Percentiles rank a stretch among this genome's conserved stretches.
Conservation (phyloP, 2,797 vertebrate genomes). For the Corythornis leucogaster region DNA sequence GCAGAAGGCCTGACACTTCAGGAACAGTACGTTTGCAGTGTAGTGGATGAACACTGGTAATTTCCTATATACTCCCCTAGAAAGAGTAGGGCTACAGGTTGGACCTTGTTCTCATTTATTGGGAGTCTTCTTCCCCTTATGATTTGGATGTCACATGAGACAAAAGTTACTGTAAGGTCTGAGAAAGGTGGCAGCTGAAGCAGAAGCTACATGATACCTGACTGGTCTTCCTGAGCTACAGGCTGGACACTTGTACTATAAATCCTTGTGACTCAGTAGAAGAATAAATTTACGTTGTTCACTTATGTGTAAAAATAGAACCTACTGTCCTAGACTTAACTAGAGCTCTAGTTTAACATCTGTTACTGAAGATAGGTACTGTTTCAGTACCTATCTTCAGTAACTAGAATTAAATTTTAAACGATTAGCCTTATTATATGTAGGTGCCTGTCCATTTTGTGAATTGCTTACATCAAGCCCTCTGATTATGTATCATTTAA, state of each 20-base stretch:
- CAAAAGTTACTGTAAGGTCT: background rate
- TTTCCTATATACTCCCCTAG: accelerated
- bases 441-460: background rate
- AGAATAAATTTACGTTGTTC: background rate
- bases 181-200: background rate
- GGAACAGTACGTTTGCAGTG: background rate
- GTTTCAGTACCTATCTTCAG: background rate
- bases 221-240: background rate
- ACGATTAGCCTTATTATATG: background rate
- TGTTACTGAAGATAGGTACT: too few species aligned
- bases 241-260: accelerated
- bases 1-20: background rate
- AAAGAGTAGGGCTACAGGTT: background rate
- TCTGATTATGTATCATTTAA: background rate
- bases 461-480: background rate
- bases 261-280: background rate
- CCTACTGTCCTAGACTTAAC: background rate
- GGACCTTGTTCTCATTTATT: background rate
- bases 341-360: background rate
- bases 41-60: background rate
- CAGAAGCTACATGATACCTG: background rate
- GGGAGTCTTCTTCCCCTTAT: background rate
- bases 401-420: background rate
- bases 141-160: background rate
- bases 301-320: background rate